phyloP scores from a whole-genome alignment of 35 echinoderm and acorn worm genomes.

The Apostichopus californicus region DNA sequence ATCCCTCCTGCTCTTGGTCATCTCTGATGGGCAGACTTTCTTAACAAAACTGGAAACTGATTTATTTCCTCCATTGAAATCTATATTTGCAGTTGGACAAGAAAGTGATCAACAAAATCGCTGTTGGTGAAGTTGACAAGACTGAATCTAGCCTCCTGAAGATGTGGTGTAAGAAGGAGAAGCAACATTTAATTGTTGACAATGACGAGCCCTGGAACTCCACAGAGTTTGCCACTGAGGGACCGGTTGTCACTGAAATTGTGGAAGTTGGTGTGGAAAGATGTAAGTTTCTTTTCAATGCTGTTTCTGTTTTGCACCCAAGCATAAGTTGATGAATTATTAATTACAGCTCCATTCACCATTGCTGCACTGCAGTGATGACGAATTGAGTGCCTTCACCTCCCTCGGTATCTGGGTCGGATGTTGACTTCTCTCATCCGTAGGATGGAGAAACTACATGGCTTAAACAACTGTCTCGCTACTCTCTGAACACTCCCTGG shows the following conservation, averaged over 20 bases:
- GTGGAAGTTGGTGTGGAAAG: neutral
- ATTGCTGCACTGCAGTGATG: too few relatives aligned
- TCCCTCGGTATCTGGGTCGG: too few relatives aligned
- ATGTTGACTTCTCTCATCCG: too few relatives aligned
- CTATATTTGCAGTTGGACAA: constrained; percentile 64
- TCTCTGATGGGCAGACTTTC: neutral
- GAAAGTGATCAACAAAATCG: constrained; percentile 70
- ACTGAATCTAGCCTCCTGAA: constrained; percentile 50
- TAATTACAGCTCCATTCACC: too few relatives aligned
- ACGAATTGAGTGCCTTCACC: too few relatives aligned
- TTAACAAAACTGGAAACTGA: too few relatives aligned
- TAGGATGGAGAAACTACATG: too few relatives aligned
- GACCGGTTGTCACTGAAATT: neutral
- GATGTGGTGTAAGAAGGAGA: constrained; percentile 29
- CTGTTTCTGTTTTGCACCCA: too few relatives aligned
- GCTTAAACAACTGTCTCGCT: too few relatives aligned
- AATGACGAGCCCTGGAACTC: neutral
- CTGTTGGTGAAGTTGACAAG: constrained; percentile 36
- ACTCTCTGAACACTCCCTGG: constrained; percentile 4
- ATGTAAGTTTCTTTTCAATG: neutral
- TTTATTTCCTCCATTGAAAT: too few relatives aligned
- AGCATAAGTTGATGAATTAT: too few relatives aligned
- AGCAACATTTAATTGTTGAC: neutral
- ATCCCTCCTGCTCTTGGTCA: neutral
- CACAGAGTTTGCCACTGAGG: constrained; percentile 16